A percentile compares a stretch with the other conserved stretches of the same genome.
Evolutionary conservation across 2,113 vertebrate genomes (phyloP).

Genomic region (Pteronura brasiliensis): DNA sequence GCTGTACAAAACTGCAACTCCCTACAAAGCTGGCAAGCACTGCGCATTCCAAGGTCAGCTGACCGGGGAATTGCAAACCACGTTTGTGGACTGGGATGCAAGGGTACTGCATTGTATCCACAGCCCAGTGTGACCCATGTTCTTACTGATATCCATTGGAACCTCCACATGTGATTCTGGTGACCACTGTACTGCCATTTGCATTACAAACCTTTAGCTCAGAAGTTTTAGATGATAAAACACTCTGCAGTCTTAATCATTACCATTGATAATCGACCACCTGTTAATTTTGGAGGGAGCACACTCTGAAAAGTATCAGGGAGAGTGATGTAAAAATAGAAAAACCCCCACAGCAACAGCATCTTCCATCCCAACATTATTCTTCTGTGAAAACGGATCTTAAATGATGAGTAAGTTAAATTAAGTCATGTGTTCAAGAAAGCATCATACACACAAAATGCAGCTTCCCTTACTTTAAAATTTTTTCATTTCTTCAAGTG

Average conservation of each 20-base stretch:
- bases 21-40: background rate
- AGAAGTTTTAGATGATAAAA: background rate
- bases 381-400: background rate
- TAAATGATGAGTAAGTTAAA: background rate
- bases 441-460: background rate
- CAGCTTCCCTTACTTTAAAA: background rate
- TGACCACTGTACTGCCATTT: background rate
- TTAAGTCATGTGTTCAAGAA: background rate
- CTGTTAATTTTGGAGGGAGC: background rate
- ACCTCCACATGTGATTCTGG: background rate
- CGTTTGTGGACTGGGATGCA: background rate
- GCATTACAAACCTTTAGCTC: background rate
- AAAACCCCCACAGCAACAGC: background rate
- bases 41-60: background rate
- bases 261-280: background rate
- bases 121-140: background rate
- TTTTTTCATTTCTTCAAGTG: background rate
- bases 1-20: background rate
- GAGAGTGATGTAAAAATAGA: background rate
- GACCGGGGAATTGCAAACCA: background rate
- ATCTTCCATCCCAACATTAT: background rate
- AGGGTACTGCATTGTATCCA: background rate
- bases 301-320: background rate
- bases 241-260: background rate
- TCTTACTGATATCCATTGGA: background rate